Percentiles rank a stretch among this genome's conserved stretches.
phyloP scores from a whole-genome alignment of 92 coral and sea anemone genomes.

The Hydrozoanthus gracilis region DNA sequence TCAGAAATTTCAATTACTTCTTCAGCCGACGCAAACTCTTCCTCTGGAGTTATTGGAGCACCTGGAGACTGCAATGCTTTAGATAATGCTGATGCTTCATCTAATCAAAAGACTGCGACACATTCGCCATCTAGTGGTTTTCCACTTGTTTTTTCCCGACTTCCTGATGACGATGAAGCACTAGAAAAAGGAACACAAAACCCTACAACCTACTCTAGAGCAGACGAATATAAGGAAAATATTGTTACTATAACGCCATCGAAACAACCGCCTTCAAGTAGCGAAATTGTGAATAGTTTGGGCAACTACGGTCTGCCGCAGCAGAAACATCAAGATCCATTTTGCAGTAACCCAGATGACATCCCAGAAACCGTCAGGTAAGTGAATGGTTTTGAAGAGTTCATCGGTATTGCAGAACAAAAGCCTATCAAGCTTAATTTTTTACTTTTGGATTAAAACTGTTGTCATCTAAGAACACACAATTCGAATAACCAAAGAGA shows the following conservation, averaged over 20 bases:
- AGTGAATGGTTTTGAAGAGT: neutral
- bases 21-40: neutral
- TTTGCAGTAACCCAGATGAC: conserved; percentile 93
- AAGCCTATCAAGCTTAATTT: neutral
- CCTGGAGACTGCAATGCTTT: neutral
- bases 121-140: neutral
- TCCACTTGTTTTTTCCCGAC: neutral
- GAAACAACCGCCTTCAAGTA: conserved; percentile 72
- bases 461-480: too few relatives aligned
- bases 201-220: neutral
- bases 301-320: conserved; percentile 80
- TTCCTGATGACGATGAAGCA: neutral
- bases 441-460: neutral
- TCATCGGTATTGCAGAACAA: neutral
- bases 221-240: neutral
- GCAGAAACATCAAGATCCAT: conserved; percentile 84
- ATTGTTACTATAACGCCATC: conserved; percentile 62
- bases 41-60: neutral
- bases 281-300: conserved; percentile 62
- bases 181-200: neutral
- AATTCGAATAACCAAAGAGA: too few relatives aligned
- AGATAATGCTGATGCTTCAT: neutral
- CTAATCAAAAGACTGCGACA: neutral
- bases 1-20: neutral
- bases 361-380: conserved; percentile 82